Conservation (phyloP, 2,797 vertebrate genomes). For the Catharus ustulatus region DNA sequence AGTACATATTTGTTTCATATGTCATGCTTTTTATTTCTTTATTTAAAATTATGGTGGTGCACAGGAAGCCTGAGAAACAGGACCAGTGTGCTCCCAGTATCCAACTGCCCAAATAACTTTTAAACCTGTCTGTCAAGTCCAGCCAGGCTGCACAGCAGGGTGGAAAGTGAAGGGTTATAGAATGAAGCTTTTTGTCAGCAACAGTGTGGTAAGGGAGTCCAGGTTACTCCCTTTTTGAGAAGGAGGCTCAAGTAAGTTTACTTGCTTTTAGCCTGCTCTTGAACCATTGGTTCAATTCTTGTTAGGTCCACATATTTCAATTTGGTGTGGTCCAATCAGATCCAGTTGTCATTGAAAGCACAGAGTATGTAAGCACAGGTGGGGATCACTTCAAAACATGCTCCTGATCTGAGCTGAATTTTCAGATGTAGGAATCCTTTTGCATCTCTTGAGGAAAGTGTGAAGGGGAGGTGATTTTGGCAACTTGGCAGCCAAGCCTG, state of each 20-base stretch:
- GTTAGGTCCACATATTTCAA: not conserved
- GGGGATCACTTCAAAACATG: not conserved
- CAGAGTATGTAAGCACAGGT: not conserved
- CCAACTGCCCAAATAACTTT: not conserved
- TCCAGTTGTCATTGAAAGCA: not conserved
- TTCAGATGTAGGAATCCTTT: not conserved
- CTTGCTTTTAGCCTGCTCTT: not conserved
- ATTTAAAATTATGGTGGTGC: not conserved
- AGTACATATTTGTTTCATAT: not conserved
- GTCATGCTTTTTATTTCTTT: not conserved
- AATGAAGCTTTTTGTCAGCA: too few relatives aligned
- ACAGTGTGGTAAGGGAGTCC: too few relatives aligned
- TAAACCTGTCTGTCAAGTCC: not conserved
- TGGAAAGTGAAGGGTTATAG: too few relatives aligned
- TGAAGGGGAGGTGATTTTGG: not conserved
- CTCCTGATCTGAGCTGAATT: not conserved
- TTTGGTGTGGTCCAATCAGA: not conserved
- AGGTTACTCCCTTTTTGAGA: too few relatives aligned
- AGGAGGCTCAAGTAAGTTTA: too few relatives aligned
- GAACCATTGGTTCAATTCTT: not conserved
- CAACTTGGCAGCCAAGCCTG: not conserved
- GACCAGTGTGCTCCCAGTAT: not conserved
- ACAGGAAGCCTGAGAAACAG: not conserved
- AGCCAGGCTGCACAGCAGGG: too few relatives aligned
- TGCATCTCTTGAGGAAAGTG: not conserved